Evolutionary conservation across 2,888 invertebrate genomes (phyloP).

Genomic region (Sinelater perroti): DNA sequence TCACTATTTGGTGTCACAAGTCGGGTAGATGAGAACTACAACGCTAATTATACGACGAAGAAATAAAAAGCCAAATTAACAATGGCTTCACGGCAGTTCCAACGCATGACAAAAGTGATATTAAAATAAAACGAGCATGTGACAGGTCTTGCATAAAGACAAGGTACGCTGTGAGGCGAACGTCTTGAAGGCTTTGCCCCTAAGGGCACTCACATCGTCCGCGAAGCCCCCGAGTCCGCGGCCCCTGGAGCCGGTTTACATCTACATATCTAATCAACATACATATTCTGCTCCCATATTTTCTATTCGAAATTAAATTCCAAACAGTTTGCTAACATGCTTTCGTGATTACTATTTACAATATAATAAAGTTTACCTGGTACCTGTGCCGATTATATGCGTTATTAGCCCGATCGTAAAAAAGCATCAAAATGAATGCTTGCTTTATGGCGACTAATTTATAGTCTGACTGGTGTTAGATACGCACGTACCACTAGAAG

Average conservation of each 20-base stretch:
- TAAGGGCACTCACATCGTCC: slow-evolving; percentile 40
- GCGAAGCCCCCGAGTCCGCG: slow-evolving; percentile 35
- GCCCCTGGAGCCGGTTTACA: slow-evolving; percentile 42
- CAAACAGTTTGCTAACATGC: slow-evolving; percentile 45
- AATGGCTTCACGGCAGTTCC: no score
- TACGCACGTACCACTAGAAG: slow-evolving; percentile 52
- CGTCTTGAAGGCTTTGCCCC: slow-evolving; percentile 38
- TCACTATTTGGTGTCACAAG: no score
- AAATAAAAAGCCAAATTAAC: no score
- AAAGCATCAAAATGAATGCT: slow-evolving; percentile 47
- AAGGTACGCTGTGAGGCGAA: slow-evolving; percentile 35
- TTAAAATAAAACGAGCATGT: slow-evolving; percentile 39
- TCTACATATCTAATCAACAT: slow-evolving; percentile 44
- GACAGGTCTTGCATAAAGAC: slow-evolving; percentile 39
- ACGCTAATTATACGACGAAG: no score
- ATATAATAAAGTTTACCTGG: slow-evolving; percentile 48
- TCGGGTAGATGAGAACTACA: no score
- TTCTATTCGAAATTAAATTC: slow-evolving; percentile 44
- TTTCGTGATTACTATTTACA: slow-evolving; percentile 47
- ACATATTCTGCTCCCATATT: slow-evolving; percentile 40
- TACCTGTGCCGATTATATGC: slow-evolving; percentile 49
- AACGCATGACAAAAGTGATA: no score
- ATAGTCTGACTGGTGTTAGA: slow-evolving; percentile 52
- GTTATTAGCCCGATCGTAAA: slow-evolving; percentile 49
- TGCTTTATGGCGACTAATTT: slow-evolving; percentile 48